phyloP scores from a whole-genome alignment of 2,113 vertebrate species.

The Gobius niger region DNA sequence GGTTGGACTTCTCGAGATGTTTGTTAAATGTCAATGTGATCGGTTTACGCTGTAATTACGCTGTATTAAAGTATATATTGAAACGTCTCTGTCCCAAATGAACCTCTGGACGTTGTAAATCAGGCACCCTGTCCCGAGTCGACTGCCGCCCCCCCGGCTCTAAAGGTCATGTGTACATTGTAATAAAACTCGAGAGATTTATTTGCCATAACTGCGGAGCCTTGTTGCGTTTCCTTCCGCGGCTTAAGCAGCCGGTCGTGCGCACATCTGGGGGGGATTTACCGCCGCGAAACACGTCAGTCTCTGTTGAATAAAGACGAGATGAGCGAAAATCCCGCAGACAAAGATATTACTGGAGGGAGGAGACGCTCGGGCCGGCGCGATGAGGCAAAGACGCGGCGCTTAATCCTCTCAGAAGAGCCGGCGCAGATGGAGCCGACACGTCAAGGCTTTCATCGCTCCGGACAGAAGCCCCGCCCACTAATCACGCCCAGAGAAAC shows the following conservation, averaged over 20 bases:
- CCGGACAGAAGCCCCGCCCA: slow-evolving; percentile 64
- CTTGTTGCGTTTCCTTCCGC: slow-evolving; percentile 27
- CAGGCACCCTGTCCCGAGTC: neutral
- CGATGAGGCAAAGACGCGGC: slow-evolving; percentile 62
- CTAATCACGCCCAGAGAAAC: too few relatives aligned
- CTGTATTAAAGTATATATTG: slow-evolving; percentile 39
- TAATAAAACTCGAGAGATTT: slow-evolving; percentile 72
- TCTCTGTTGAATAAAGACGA: slow-evolving; percentile 36
- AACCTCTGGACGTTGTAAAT: slow-evolving; percentile 45
- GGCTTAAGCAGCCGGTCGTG: slow-evolving; percentile 20
- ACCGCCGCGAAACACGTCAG: slow-evolving; percentile 38
- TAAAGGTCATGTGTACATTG: too few relatives aligned
- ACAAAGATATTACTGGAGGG: slow-evolving; percentile 50
- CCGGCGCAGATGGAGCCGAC: slow-evolving; percentile 77
- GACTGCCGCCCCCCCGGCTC: neutral
- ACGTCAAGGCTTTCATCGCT: slow-evolving; percentile 74
- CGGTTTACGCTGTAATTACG: slow-evolving; percentile 21
- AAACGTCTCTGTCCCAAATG: slow-evolving; percentile 27
- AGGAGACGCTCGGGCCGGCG: neutral
- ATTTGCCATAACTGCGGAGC: slow-evolving; percentile 49
- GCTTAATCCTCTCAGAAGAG: slow-evolving; percentile 77
- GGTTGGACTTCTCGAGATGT: slow-evolving; percentile 49
- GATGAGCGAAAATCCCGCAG: slow-evolving; percentile 23
- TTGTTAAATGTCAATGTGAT: slow-evolving; percentile 45
- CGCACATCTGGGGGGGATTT: slow-evolving; percentile 55